phyloP scores from a whole-genome alignment of 2,888 invertebrate species.

The Ormyrus rosae region DNA sequence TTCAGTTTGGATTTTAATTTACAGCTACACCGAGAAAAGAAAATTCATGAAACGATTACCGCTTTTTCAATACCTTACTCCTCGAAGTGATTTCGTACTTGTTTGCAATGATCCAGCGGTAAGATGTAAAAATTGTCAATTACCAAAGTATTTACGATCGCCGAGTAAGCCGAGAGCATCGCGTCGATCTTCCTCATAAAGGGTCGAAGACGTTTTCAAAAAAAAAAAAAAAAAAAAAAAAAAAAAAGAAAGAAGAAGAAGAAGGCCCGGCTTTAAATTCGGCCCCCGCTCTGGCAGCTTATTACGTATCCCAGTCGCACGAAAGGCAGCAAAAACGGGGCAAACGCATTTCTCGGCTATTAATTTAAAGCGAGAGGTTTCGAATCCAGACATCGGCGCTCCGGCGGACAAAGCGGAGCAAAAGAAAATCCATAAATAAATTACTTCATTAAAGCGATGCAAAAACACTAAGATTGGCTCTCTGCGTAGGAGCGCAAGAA shows the following conservation, averaged over 20 bases:
- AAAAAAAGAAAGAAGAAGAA: background rate
- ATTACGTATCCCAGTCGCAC: background rate
- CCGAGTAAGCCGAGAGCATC: too few relatives aligned
- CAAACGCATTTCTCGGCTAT: slow-evolving; percentile 29
- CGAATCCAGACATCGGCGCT: background rate
- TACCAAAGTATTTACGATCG: too few relatives aligned
- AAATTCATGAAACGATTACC: too few relatives aligned
- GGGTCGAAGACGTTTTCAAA: background rate
- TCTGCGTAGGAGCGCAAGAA: slow-evolving; percentile 39
- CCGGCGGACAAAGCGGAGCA: slow-evolving; percentile 5
- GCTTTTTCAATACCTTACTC: too few relatives aligned
- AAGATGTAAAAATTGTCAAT: too few relatives aligned
- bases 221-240: background rate
- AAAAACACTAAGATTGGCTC: slow-evolving; percentile 24
- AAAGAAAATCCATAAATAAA: slow-evolving; percentile 55
- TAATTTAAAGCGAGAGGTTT: slow-evolving; percentile 11
- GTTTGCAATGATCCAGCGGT: too few relatives aligned
- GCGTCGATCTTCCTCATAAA: too few relatives aligned
- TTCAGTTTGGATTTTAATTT: too few relatives aligned
- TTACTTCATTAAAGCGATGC: slow-evolving; percentile 48
- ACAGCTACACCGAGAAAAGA: too few relatives aligned
- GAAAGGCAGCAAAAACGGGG: background rate
- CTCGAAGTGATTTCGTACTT: too few relatives aligned
- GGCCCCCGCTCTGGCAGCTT: background rate
- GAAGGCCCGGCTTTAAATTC: background rate